phyloP scores from a whole-genome alignment of 2,113 vertebrate species.

The Hypomesus transpacificus region DNA sequence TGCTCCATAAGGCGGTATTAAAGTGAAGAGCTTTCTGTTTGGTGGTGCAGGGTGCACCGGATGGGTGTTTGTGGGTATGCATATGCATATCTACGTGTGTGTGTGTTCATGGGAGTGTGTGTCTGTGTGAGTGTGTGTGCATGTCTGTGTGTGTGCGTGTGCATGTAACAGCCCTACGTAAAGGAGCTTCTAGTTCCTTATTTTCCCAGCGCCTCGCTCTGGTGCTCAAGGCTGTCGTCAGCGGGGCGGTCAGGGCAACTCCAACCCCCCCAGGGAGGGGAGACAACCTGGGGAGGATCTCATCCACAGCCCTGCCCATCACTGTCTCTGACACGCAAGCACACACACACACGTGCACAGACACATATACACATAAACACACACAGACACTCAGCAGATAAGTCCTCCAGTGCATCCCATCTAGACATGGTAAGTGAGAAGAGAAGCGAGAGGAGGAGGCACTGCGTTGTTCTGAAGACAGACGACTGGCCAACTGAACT shows the following conservation, averaged over 20 bases:
- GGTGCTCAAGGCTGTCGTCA: constrained; percentile 9
- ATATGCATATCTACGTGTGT: background rate
- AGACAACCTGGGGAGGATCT: constrained; percentile 14
- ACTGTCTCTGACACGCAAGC: constrained; percentile 5
- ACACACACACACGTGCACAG: constrained; percentile 13
- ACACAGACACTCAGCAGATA: background rate
- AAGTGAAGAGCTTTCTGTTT: constrained; percentile 17
- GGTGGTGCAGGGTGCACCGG: constrained; percentile 9
- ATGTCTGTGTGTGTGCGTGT: background rate
- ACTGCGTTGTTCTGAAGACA: too few relatives aligned
- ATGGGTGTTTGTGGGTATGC: background rate
- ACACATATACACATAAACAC: background rate
- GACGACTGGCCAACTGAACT: too few relatives aligned
- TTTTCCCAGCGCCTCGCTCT: background rate
- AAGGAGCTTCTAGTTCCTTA: constrained; percentile 1
- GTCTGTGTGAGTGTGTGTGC: background rate
- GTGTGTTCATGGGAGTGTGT: background rate
- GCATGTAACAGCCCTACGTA: background rate
- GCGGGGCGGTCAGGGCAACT: constrained; percentile 1
- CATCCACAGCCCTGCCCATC: background rate
- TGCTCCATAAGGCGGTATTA: constrained; percentile 31
- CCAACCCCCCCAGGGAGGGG: constrained; percentile 7
- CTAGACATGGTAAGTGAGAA: too few relatives aligned
- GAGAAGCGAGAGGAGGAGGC: too few relatives aligned
- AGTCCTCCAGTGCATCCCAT: too few relatives aligned